Percentiles rank a stretch among this genome's conserved stretches.
These are phyloP conservation scores for Atopsyche davidsoni DNA, from an alignment of 1,140 invertebrate genomes.

Conservation along the genomic window DNA sequence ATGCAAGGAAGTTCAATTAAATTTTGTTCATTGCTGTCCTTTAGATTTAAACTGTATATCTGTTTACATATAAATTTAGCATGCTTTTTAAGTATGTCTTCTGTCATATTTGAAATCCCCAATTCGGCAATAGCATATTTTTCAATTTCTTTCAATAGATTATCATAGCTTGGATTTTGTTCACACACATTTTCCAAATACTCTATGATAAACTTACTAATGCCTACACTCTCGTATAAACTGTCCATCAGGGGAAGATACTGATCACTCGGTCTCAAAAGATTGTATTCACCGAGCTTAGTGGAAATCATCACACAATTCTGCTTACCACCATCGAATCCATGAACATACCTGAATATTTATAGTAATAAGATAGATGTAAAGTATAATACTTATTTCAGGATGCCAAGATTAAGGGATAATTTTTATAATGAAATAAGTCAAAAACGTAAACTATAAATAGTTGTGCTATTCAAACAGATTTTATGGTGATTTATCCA, in stretches of 20 bases:
- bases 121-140: constrained; percentile 47
- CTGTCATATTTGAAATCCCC: constrained; percentile 53
- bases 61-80: constrained; percentile 83
- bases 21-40: constrained; percentile 49
- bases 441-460: no score
- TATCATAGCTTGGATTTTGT: constrained; percentile 69
- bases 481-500: no score
- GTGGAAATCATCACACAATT: constrained; percentile 74
- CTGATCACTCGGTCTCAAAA: constrained; percentile 66
- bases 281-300: constrained; percentile 74
- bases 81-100: constrained; percentile 73
- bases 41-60: constrained; percentile 67
- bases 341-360: constrained; percentile 60
- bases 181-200: constrained; percentile 62
- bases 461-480: no score
- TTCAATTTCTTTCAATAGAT: constrained; percentile 59
- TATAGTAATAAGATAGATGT: background rate
- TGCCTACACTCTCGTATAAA: constrained; percentile 71
- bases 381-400: no score
- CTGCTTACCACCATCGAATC: constrained; percentile 74
- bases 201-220: constrained; percentile 78
- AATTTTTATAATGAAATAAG: no score
- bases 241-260: constrained; percentile 67
- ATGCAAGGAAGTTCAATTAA: constrained; percentile 73
- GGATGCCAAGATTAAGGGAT: no score